Percentiles rank a stretch among this genome's conserved stretches.
These are phyloP conservation scores for Ctenicera cuprea DNA, from an alignment of 2,888 invertebrate species.

Conservation along the genomic window DNA sequence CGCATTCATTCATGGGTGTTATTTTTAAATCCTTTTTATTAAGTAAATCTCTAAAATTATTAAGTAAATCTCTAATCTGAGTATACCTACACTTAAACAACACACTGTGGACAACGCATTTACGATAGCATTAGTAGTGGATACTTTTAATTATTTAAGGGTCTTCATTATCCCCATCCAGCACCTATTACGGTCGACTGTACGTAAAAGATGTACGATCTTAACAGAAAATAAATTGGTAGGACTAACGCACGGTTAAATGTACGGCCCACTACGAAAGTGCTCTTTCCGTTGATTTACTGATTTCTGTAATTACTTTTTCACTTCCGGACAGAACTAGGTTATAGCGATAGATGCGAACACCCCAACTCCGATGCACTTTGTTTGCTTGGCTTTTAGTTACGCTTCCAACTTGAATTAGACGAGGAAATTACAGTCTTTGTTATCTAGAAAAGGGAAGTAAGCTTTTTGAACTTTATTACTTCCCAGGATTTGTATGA, in stretches of 20 bases:
- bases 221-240: constrained; percentile 36
- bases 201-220: constrained; percentile 31
- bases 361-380: constrained; percentile 42
- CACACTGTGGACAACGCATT: too few species aligned
- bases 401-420: constrained; percentile 54
- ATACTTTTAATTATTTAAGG: constrained; percentile 19
- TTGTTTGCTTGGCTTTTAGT: constrained; percentile 52
- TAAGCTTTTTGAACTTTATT: constrained; percentile 54
- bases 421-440: constrained; percentile 53
- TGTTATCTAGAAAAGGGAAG: constrained; percentile 51
- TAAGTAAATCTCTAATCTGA: neutral
- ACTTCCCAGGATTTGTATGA: constrained; percentile 47
- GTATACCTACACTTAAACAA: neutral
- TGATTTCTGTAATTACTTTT: constrained; percentile 56
- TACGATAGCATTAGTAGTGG: neutral
- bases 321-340: constrained; percentile 45
- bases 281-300: constrained; percentile 53
- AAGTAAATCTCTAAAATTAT: too few species aligned
- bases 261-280: constrained; percentile 43
- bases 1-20: too few species aligned
- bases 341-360: constrained; percentile 45
- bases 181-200: constrained; percentile 24
- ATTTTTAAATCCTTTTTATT: too few species aligned
- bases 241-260: constrained; percentile 38
- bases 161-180: constrained; percentile 10